Evolutionary conservation across 2,113 vertebrate genomes (phyloP).

Genomic region (Tiliqua scincoides): DNA sequence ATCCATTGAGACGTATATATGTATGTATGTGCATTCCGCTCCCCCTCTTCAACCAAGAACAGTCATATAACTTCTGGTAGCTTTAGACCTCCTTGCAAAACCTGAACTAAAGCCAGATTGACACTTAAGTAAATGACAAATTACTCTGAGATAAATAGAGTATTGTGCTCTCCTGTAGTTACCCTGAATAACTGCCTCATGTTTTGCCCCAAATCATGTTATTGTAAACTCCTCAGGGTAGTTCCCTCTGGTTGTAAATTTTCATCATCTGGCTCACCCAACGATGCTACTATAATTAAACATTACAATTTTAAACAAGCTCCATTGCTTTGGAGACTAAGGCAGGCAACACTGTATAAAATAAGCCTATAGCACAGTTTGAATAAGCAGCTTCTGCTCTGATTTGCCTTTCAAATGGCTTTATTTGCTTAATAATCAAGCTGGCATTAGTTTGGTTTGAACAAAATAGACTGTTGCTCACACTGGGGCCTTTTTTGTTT

Average conservation of each 20-base stretch:
- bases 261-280: not conserved
- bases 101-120: not conserved
- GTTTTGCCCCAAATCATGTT: not conserved
- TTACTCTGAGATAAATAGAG: not conserved
- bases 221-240: not conserved
- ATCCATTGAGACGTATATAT: too few relatives aligned
- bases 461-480: not conserved
- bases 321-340: not conserved
- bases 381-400: not conserved
- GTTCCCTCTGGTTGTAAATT: not conserved
- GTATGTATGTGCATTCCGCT: too few relatives aligned
- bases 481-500: not conserved
- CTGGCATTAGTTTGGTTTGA: not conserved
- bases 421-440: not conserved
- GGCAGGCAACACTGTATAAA: not conserved
- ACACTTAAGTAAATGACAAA: not conserved
- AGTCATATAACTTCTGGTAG: not conserved
- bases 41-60: not conserved
- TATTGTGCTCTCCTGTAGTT: not conserved
- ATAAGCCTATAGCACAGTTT: not conserved
- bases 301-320: not conserved
- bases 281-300: not conserved
- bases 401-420: not conserved
- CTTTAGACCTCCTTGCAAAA: not conserved
- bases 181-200: not conserved